These are phyloP conservation scores for Chondrilla cf. caribensis DNA, from an alignment of 37 sponge, comb jelly and placozoan genomes.

Conservation along the genomic window DNA sequence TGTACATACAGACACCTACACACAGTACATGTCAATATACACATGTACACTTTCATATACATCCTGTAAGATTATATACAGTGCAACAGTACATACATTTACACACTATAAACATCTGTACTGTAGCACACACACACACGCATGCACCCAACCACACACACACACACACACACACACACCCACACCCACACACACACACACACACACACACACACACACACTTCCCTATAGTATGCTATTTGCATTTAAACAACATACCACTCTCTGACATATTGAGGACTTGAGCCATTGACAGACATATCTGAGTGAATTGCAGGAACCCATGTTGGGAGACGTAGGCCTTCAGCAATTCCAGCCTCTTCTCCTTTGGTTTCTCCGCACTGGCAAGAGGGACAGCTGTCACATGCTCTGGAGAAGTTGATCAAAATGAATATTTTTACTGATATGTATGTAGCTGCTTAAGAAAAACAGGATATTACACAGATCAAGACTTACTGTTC, in stretches of 20 bases:
- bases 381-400: not conserved
- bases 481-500: no score
- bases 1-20: no score
- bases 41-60: no score
- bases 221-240: not conserved
- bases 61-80: no score
- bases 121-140: no score
- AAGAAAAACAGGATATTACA: no score
- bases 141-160: no score
- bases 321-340: conserved; percentile 19
- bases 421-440: no score
- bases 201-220: not conserved
- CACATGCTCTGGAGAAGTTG: not conserved
- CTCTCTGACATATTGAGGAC: not conserved
- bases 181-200: not conserved
- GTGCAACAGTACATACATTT: no score
- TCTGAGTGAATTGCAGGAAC: conserved; percentile 6
- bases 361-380: not conserved
- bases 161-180: not conserved
- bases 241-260: conserved; percentile 7
- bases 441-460: no score
- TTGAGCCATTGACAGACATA: conserved; percentile 1
- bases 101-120: no score
- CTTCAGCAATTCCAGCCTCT: not conserved
- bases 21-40: no score